Base-by-base conservation (phyloP, 2,888 invertebrate species). In the Amphimallon solstitiale region DNA sequence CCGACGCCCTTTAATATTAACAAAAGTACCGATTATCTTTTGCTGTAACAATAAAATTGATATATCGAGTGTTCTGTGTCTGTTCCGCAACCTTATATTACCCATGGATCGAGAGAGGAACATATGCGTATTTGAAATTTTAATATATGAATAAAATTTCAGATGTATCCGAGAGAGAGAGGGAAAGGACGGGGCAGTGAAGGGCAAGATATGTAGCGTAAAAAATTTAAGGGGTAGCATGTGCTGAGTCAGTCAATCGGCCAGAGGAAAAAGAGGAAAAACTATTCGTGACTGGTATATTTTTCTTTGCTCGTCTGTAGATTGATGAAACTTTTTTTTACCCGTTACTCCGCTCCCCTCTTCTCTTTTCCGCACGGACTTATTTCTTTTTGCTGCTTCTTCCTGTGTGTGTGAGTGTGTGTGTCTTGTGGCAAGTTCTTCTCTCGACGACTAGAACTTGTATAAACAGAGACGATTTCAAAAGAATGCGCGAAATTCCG, bases 251-350 rank as follows among this genome's bases (percentile, higher is more conserved):
- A 80, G 80, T 51, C 66, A 61, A 54, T 74, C 75, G 68, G 70
- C 68, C 75, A 72, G 72, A 72, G 74, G 71, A 79, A 79, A 79
- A 76, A 71, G 72, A 72, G 74, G 71, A 79, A 79, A 79, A 80
- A 78, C 75, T 76, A 78, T 74, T 76, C 77, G 79, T 82, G 81
- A 81, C 80, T 81, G 78, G 78, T 75, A 72, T 77, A 78, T 79
- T 80, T 77, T 76, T 74, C 74, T 77, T 73, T 69, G 67, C 60
- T 59, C 66, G 21, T 48, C 60, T 59, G 43, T 71, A 73, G 73
- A 73, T 73, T 73, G 71, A 73, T 73, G 73, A 70, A 73, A 68
- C 51, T 70, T 70, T 72, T 71, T 70, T 68, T 51, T 49, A 21
- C 40, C 17, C 15, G 34, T 51, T 38, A n/a, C n/a, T n/a, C n/a